A percentile compares a stretch with the other conserved stretches of the same genome.
phyloP scores from a whole-genome alignment of 2,888 invertebrate species.

The Lottia scabra region DNA sequence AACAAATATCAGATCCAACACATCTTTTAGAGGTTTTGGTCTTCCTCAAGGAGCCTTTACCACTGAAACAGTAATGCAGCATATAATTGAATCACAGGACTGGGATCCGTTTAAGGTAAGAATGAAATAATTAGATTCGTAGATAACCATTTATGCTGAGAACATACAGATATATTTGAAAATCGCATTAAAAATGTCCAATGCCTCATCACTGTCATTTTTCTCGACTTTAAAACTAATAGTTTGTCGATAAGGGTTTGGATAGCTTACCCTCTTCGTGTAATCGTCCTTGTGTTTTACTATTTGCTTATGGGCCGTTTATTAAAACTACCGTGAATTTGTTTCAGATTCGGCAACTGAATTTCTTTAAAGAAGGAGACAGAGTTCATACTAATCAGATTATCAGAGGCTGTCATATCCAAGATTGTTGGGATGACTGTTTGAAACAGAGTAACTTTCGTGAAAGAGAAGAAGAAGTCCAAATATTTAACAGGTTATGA shows the following conservation, averaged over 20 bases:
- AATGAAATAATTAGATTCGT: too few species aligned
- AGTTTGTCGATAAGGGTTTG: too few species aligned
- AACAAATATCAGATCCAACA: constrained; percentile 92
- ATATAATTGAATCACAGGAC: constrained; percentile 76
- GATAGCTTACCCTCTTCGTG: too few species aligned
- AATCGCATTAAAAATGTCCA: too few species aligned
- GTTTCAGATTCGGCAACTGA: constrained; percentile 74
- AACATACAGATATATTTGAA: too few species aligned
- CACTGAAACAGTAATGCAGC: constrained; percentile 46
- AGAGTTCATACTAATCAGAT: constrained; percentile 79
- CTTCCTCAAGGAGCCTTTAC: constrained; percentile 49
- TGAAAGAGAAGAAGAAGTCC: constrained; percentile 48
- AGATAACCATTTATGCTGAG: too few species aligned
- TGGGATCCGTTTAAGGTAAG: constrained; percentile 77
- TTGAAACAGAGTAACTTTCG: constrained; percentile 73
- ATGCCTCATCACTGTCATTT: too few species aligned
- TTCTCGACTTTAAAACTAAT: too few species aligned
- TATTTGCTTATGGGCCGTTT: too few species aligned
- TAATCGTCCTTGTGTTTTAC: too few species aligned
- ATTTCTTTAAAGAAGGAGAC: constrained; percentile 84
- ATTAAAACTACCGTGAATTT: too few species aligned
- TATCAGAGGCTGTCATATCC: constrained; percentile 78
- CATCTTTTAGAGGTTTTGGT: constrained; percentile 80
- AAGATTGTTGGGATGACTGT: constrained; percentile 84
- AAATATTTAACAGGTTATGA: constrained; percentile 64